Evolutionary conservation across 2,888 invertebrate species (phyloP).

Genomic region (Drosophila barbarae): DNA sequence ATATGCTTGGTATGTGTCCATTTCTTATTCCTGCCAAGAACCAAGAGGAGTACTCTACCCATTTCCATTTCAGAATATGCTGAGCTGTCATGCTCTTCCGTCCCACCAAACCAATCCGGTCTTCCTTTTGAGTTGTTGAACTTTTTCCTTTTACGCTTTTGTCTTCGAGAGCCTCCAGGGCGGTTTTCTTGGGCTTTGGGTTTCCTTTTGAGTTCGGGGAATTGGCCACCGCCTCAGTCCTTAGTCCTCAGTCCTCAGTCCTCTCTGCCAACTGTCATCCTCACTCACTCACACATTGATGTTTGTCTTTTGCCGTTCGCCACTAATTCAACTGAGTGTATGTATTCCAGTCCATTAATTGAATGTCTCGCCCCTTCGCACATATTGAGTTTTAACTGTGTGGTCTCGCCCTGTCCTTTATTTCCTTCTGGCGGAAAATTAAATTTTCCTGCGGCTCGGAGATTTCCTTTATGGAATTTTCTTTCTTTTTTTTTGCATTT

Average conservation of each 20-base stretch:
- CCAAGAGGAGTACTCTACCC: slow-evolving; percentile 9
- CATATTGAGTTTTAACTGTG: slow-evolving; percentile 48
- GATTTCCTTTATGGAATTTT: slow-evolving; percentile 28
- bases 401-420: slow-evolving; percentile 3
- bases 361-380: slow-evolving; percentile 40
- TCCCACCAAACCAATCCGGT: slow-evolving; percentile 21
- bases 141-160: slow-evolving; percentile 36
- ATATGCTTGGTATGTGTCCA: slow-evolving; percentile 11
- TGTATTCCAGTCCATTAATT: slow-evolving; percentile 66
- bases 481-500: slow-evolving; percentile 4
- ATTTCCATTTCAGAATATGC: slow-evolving; percentile 52
- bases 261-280: background rate
- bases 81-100: slow-evolving; percentile 53
- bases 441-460: slow-evolving; percentile 3
- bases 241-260: background rate
- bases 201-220: slow-evolving; percentile 25
- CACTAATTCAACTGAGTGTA: slow-evolving; percentile 45
- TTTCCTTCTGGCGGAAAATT: slow-evolving; percentile 12
- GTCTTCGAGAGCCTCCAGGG: slow-evolving; percentile 31
- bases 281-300: slow-evolving; percentile 24
- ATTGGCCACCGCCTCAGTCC: slow-evolving; percentile 4
- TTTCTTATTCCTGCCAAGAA: slow-evolving; percentile 11
- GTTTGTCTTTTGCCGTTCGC: slow-evolving; percentile 58
- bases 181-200: slow-evolving; percentile 20
- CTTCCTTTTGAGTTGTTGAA: slow-evolving; percentile 35